A percentile compares a stretch with the other conserved stretches of the same genome.
These are phyloP conservation scores for Caretta caretta DNA, from an alignment of 2,113 vertebrate species.

Conservation along the genomic window DNA sequence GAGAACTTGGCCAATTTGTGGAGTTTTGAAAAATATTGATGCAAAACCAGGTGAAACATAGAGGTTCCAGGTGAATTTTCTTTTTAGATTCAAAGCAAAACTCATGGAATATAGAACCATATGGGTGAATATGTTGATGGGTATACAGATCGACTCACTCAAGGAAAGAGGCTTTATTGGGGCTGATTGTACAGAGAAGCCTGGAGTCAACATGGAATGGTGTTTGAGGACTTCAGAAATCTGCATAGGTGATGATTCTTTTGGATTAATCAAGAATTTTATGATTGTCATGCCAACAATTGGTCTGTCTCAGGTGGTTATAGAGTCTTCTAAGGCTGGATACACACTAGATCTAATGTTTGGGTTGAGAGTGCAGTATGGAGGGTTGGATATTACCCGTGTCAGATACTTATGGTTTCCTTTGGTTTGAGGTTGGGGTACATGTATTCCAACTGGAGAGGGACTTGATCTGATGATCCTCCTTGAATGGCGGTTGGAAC, in stretches of 20 bases:
- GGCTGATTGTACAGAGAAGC: neutral
- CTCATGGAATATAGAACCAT: neutral
- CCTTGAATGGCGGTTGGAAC: too few species aligned
- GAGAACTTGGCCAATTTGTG: neutral
- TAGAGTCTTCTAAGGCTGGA: neutral
- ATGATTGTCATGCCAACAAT: neutral
- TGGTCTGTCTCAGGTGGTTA: neutral
- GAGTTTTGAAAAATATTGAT: neutral
- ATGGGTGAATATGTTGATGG: neutral
- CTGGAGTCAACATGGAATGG: neutral
- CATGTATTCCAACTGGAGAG: too few species aligned
- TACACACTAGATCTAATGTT: neutral
- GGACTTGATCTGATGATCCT: too few species aligned
- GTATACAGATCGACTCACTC: neutral
- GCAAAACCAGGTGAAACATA: neutral
- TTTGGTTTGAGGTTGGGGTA: too few species aligned
- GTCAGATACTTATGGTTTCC: too few species aligned
- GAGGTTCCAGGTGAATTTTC: neutral
- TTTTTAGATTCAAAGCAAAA: neutral
- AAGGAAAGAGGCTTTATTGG: neutral
- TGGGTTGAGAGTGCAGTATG: neutral
- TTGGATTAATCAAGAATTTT: neutral
- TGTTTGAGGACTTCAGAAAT: neutral
- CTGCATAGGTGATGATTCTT: neutral
- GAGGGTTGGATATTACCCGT: too few species aligned